Evolutionary conservation across 1,140 invertebrate species (phyloP), one percentile per base, ranked within the genome.

Genomic region (Drosophila pandora): DNA sequence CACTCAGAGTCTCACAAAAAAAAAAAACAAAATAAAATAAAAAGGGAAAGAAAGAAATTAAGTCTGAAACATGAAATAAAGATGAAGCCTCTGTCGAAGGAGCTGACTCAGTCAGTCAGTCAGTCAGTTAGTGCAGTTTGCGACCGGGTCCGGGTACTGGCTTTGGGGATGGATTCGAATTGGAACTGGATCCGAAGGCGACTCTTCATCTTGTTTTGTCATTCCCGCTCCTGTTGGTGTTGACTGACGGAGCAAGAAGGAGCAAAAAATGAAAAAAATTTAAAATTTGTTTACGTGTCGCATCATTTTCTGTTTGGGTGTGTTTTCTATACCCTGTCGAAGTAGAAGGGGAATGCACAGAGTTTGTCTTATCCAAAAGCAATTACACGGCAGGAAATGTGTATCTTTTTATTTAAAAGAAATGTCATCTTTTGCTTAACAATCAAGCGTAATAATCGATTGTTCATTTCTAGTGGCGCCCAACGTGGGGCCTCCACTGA

Each of bases 31-130:
- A 47, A 21, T 23, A 9, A 23, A 47, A 23, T 23, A 8, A 4
- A 2, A 25, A 37, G 52, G 23, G 25, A 39, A 72, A 43, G 76
- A 79, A 70, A 61, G 62, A 87, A 87, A 75, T 74, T 67, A 85
- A 78, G 82, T 75, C 64, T 50, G 69, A 64, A 78, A 82, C 82
- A 87, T 85, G 82, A 85, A 87, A 85, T 87, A 85, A 85, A 82
- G 74, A 85, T 87, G 82, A 85, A 85, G 74, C 70, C 78, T 62
- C 78, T 85, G 82, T 76, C 74, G 56, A 76, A 68, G 63, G 47
- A 56, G 32, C 74, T 61, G 72, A 60, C 54, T 74, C 62, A 60
- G 60, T 67, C 34, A 53, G 39, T 47, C 57, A 65, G 48, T 67
- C 63, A 67, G 65, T 69, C 67, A 69, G 67, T 70, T 69, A 70